Evolutionary conservation across 2,113 vertebrate species (phyloP).

Genomic region (Probosciger aterrimus): DNA sequence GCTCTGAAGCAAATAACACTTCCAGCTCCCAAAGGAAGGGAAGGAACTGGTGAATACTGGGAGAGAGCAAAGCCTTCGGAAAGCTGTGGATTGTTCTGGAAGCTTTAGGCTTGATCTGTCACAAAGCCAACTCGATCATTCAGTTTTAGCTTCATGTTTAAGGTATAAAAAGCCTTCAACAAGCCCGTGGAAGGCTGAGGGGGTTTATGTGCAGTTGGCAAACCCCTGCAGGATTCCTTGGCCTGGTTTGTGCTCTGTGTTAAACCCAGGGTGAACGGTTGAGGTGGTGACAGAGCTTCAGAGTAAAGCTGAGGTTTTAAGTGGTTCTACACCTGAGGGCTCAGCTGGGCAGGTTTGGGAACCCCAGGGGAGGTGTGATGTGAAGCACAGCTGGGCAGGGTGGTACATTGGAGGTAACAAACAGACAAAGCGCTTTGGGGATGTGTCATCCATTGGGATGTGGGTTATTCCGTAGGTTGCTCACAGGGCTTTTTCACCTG

Average conservation of each 20-base stretch:
- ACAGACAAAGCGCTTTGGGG: background rate
- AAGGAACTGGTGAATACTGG: background rate
- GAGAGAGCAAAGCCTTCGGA: background rate
- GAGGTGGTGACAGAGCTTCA: background rate
- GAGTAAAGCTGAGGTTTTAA: too few relatives aligned
- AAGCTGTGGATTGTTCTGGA: background rate
- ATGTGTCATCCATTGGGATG: rapidly evolving
- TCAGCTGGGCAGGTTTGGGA: background rate
- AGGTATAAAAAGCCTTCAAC: background rate
- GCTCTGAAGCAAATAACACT: background rate
- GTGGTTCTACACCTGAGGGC: too few relatives aligned
- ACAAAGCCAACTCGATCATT: background rate
- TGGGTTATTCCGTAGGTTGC: rapidly evolving
- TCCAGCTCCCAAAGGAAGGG: background rate
- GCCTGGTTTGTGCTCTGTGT: background rate
- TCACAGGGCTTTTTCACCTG: background rate
- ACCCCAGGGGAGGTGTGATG: background rate
- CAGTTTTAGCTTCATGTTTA: background rate
- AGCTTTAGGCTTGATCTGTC: background rate
- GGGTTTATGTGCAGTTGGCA: background rate
- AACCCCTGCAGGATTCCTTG: background rate
- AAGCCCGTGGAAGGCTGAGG: background rate
- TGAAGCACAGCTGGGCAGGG: background rate
- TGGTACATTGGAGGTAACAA: rapidly evolving
- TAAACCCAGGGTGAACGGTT: background rate